A percentile compares a stretch with the other conserved stretches of the same genome.
Conservation (phyloP, 2,888 invertebrate species). For the Idaea biselata region DNA sequence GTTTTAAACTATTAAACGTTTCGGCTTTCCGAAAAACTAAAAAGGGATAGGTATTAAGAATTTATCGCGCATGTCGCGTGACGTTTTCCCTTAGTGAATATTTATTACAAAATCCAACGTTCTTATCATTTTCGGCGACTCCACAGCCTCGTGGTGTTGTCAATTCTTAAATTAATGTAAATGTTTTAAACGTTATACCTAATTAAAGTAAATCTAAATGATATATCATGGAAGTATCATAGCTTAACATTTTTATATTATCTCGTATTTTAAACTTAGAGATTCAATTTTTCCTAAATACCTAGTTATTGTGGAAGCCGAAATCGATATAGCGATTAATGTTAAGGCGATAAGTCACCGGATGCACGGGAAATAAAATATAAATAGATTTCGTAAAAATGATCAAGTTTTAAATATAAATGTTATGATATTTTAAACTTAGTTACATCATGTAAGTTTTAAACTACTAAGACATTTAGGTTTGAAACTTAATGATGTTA, state of each 20-base stretch:
- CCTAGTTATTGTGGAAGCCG: slow-evolving; percentile 62
- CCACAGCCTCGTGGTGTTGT: neutral
- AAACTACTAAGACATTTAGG: neutral
- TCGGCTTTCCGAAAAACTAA: too few relatives aligned
- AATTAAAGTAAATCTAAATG: neutral
- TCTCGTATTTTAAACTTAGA: slow-evolving; percentile 68
- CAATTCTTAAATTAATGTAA: neutral
- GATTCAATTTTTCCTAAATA: slow-evolving; percentile 65
- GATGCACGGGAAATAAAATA: neutral
- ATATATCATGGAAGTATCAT: slow-evolving; percentile 62
- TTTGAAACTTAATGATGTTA: neutral
- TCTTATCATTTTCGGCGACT: neutral
- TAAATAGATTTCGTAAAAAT: neutral
- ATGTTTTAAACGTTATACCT: slow-evolving; percentile 11
- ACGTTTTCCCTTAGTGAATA: neutral
- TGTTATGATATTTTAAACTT: neutral
- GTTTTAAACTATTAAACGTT: too few relatives aligned
- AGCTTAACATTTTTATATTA: slow-evolving; percentile 73
- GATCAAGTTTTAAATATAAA: neutral
- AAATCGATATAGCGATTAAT: slow-evolving; percentile 73
- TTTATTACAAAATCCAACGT: neutral
- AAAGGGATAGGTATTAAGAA: too few relatives aligned
- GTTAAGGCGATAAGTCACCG: slow-evolving; percentile 59
- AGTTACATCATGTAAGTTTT: neutral
- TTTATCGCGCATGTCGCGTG: neutral